Base-by-base conservation (phyloP, 2,113 vertebrate genomes). In the Pipa parva region DNA sequence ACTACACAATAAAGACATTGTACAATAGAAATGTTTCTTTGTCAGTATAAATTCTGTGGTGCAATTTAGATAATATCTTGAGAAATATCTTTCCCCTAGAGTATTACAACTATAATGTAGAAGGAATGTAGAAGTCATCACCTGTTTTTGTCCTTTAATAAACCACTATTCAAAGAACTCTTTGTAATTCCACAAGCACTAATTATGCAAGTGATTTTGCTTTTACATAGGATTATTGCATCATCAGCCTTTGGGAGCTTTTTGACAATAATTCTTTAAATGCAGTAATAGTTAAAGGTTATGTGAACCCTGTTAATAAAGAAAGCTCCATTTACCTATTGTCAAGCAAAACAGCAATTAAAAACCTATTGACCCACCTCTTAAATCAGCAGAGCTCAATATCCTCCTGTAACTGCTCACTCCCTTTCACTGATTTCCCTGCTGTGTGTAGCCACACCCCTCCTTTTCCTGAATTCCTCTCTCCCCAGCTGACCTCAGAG, bases 91-190 rank as follows among this genome's bases (percentile, higher is more conserved):
- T 85, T 79, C 76, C 76, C 72, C 78, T 80, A 73, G 81, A 84
- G 73, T 77, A 63, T 61, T 71, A 71, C 80, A 84, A 76, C 80
- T 75, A 78, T 82, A 84, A 85, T 36, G 27, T 76, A 76, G 81
- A 80, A 82, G 74, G 84, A 87, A 89, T 84, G 85, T 75, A 85
- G 76, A 86, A 82, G 78, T 81, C 79, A 83, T 82, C 81, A 87
- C 83, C 85, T 89, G 83, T 75, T 79, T 58, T 78, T 79, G 84
- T 84, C 76, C 73, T 82, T 78, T 81, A 80, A 79, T 72, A 79
- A 79, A 80, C 42, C 20, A 24, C 24, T 2, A 0, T 7, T 83
- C 76, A 87, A 85, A 71, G 63, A 70, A 63, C 59, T 78, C 81
- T 80, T 85, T 87, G 83, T 88, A 79, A 81, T 84, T 80, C 74